Evolutionary conservation across 2,113 vertebrate genomes (phyloP).

Genomic region (Buteo buteo): DNA sequence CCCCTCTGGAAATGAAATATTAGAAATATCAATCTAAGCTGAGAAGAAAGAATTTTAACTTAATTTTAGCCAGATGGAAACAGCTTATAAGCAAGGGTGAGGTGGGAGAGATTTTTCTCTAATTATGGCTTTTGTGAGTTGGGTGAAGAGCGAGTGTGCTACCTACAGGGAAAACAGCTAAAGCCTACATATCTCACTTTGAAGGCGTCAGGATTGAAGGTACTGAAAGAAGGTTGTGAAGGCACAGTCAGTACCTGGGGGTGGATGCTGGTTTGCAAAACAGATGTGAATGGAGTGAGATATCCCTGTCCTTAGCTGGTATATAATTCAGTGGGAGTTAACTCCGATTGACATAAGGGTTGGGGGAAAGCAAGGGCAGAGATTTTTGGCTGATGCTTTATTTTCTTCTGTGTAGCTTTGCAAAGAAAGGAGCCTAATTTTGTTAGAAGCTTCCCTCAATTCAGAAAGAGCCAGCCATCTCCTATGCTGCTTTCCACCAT

Average conservation of each 20-base stretch:
- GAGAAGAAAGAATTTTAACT: slow-evolving; percentile 27
- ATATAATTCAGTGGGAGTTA: not conserved
- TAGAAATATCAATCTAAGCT: slow-evolving; percentile 9
- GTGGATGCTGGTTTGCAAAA: not conserved
- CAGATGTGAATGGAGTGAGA: not conserved
- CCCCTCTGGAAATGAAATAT: slow-evolving; percentile 4
- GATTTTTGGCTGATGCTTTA: slow-evolving; percentile 25
- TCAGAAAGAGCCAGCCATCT: slow-evolving; percentile 25
- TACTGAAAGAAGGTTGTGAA: not conserved
- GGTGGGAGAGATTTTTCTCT: not conserved
- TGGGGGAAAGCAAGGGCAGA: not conserved
- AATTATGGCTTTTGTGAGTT: not conserved
- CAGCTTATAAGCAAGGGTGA: not conserved
- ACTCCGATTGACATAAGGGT: not conserved
- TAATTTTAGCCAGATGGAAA: slow-evolving; percentile 23
- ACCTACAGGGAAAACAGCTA: not conserved
- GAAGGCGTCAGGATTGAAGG: not conserved
- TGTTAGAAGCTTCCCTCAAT: slow-evolving; percentile 2
- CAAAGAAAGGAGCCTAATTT: slow-evolving; percentile 18
- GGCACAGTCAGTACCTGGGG: not conserved
- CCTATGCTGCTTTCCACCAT: slow-evolving; percentile 28
- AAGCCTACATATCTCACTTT: not conserved
- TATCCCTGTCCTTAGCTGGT: not conserved
- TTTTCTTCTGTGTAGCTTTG: slow-evolving; percentile 15
- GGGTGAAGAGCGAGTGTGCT: not conserved